A percentile compares a stretch with the other conserved stretches of the same genome.
These are phyloP conservation scores for Heterocephalus glaber DNA, from an alignment of 2,113 vertebrate species.

Conservation along the genomic window DNA sequence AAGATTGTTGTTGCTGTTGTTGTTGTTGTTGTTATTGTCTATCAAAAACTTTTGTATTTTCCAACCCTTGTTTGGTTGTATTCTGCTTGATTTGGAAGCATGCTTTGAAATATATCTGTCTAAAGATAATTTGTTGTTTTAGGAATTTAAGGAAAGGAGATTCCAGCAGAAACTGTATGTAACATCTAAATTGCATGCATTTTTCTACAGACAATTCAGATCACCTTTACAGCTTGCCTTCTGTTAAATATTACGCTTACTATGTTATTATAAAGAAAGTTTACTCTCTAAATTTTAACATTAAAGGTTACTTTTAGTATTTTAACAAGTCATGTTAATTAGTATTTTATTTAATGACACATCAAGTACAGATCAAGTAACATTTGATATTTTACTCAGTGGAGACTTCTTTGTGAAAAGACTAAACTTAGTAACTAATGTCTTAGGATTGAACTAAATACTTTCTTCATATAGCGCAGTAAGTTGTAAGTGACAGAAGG, in stretches of 20 bases:
- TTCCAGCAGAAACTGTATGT: background rate
- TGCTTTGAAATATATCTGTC: background rate
- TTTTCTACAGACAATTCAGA: background rate
- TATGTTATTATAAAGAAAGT: background rate
- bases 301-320: background rate
- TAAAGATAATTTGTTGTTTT: background rate
- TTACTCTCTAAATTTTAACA: background rate
- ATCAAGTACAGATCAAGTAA: background rate
- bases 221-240: background rate
- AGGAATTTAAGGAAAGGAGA: background rate
- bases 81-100: slow-evolving; percentile 60
- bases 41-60: background rate
- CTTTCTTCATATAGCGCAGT: background rate
- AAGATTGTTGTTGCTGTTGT: background rate
- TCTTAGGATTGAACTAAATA: background rate
- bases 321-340: background rate
- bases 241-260: background rate
- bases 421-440: background rate
- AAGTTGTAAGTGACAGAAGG: background rate
- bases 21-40: background rate
- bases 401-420: background rate
- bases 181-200: background rate
- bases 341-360: background rate
- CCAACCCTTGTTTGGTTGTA: background rate
- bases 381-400: background rate